Percentiles rank a stretch among this genome's conserved stretches.
Conservation (phyloP, 2,113 vertebrate species). For the Aleadryas rufinucha region DNA sequence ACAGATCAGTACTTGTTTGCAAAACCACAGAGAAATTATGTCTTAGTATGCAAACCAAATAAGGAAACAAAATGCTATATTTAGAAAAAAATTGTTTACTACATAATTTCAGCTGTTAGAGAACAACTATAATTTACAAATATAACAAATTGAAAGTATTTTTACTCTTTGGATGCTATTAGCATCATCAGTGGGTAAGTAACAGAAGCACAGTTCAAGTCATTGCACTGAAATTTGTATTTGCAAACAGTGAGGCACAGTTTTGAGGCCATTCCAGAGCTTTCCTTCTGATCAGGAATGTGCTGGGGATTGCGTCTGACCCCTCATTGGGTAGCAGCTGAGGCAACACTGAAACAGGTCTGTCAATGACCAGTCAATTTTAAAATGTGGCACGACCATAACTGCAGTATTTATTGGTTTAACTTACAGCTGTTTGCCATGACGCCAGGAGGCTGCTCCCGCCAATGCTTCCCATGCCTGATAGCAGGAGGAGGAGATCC, state of each 20-base stretch:
- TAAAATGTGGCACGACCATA: neutral
- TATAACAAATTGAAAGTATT: neutral
- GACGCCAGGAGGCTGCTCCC: neutral
- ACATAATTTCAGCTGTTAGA: neutral
- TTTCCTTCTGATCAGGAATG: accelerated
- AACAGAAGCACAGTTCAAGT: neutral
- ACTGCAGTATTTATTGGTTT: neutral
- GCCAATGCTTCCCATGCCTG: neutral
- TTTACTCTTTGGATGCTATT: neutral
- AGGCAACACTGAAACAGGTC: neutral
- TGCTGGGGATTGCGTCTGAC: neutral
- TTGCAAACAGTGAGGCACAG: neutral
- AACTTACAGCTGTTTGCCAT: neutral
- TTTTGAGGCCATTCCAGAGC: accelerated
- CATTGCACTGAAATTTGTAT: neutral
- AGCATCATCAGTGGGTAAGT: neutral
- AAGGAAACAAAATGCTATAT: neutral
- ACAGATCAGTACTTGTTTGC: neutral
- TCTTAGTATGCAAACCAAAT: neutral
- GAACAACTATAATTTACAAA: neutral
- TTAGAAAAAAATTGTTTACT: neutral
- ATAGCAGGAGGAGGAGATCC: neutral
- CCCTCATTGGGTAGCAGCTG: neutral
- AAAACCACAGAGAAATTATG: neutral
- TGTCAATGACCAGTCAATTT: neutral